Conservation (phyloP, 2,888 invertebrate species). For the Tuberolachnus salignus region DNA sequence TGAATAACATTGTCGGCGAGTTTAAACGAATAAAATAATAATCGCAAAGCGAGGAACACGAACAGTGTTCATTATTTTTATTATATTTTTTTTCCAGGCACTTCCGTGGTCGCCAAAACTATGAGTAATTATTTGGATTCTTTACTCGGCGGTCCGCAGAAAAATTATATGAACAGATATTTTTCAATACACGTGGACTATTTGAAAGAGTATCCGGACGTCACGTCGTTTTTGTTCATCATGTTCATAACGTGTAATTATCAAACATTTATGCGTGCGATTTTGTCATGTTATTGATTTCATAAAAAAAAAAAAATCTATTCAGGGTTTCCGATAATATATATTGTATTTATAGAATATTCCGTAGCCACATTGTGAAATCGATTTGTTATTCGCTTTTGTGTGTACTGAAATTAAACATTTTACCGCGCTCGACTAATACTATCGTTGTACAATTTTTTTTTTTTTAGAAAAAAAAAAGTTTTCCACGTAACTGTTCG, state of each 20-base stretch:
- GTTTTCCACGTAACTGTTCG: too few relatives aligned
- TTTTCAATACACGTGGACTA: conserved; percentile 70
- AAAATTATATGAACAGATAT: conserved; percentile 64
- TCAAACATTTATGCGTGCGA: background rate
- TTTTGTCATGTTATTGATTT: too few relatives aligned
- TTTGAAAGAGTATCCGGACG: conserved; percentile 74
- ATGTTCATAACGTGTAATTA: conserved; percentile 65
- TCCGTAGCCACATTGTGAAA: too few relatives aligned
- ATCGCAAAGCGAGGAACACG: background rate
- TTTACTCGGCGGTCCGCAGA: conserved; percentile 69
- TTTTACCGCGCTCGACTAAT: too few relatives aligned
- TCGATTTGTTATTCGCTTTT: too few relatives aligned
- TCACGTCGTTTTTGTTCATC: conserved; percentile 72
- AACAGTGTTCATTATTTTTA: background rate
- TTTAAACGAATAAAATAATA: background rate
- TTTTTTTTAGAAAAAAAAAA: too few relatives aligned
- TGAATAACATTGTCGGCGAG: conserved; percentile 85
- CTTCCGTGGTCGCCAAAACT: conserved; percentile 77
- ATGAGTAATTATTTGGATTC: conserved; percentile 76
- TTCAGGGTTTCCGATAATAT: too few relatives aligned
- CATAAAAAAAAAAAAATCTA: too few relatives aligned
- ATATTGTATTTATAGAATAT: too few relatives aligned
- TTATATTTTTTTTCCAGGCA: conserved; percentile 65
- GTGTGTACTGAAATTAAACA: too few relatives aligned
- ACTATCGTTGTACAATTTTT: too few relatives aligned